A percentile compares a stretch with the other conserved stretches of the same genome.
Evolutionary conservation across 2,888 invertebrate species (phyloP).

Genomic region (Meloe dianella): DNA sequence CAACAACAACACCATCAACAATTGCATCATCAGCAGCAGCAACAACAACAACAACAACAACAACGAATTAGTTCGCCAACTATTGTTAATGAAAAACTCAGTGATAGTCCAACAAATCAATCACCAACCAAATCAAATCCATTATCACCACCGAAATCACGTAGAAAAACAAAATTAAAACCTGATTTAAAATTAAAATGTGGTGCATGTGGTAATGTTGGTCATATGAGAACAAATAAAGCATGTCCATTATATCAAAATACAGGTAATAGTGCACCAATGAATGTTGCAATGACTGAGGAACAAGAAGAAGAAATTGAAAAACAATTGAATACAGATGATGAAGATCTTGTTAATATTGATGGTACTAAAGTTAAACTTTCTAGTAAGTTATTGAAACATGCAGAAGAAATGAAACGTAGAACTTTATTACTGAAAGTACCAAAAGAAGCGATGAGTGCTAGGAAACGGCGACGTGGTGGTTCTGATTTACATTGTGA

Average conservation of each 20-base stretch:
- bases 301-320: slow-evolving; percentile 84
- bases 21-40: slow-evolving; percentile 28
- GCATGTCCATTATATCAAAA: slow-evolving; percentile 94
- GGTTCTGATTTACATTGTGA: slow-evolving; percentile 81
- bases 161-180: slow-evolving; percentile 84
- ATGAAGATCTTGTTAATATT: slow-evolving; percentile 88
- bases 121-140: slow-evolving; percentile 57
- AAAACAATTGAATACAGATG: slow-evolving; percentile 76
- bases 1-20: not conserved
- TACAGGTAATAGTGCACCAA: slow-evolving; percentile 60
- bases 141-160: slow-evolving; percentile 66
- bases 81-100: slow-evolving; percentile 19
- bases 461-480: slow-evolving; percentile 70
- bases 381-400: slow-evolving; percentile 86
- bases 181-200: slow-evolving; percentile 92
- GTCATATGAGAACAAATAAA: slow-evolving; percentile 90
- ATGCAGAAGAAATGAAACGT: slow-evolving; percentile 85
- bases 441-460: slow-evolving; percentile 73
- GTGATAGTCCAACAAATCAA: slow-evolving; percentile 41
- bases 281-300: slow-evolving; percentile 77
- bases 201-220: slow-evolving; percentile 93
- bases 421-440: slow-evolving; percentile 78
- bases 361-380: slow-evolving; percentile 94
- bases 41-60: not conserved
- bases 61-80: not conserved